Evolutionary conservation across 2,888 invertebrate species (phyloP).

Genomic region (Sinelater perroti): DNA sequence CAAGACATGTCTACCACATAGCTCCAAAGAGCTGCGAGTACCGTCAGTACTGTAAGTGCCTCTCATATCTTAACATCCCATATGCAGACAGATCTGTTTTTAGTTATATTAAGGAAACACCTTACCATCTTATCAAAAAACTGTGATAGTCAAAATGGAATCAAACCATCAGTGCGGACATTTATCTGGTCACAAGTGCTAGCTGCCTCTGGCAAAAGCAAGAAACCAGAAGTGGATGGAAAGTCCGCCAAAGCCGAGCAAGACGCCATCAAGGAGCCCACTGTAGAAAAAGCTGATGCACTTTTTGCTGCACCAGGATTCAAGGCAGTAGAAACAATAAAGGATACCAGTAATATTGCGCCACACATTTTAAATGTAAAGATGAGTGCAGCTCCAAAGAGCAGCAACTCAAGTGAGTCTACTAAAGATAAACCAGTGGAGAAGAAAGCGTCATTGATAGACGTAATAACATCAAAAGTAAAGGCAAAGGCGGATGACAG

Average conservation of each 20-base stretch:
- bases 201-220: neutral
- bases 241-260: constrained; percentile 6
- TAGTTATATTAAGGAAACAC: constrained; percentile 20
- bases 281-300: neutral
- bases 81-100: too few relatives aligned
- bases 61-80: too few relatives aligned
- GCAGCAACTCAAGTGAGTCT: neutral
- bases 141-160: neutral
- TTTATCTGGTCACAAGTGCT: constrained; percentile 10
- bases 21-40: constrained; percentile 1
- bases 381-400: neutral
- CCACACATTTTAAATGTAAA: neutral
- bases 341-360: neutral
- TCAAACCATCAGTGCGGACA: constrained; percentile 13
- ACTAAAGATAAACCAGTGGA: neutral
- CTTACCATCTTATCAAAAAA: constrained; percentile 5
- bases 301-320: neutral
- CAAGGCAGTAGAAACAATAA: too few relatives aligned
- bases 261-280: neutral
- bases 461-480: neutral
- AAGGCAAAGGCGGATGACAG: too few relatives aligned
- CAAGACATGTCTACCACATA: constrained; percentile 14
- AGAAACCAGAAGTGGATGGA: too few relatives aligned
- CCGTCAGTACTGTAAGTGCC: constrained; percentile 20
- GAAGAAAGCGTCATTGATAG: neutral